Conservation (phyloP, 2,113 vertebrate species). For the Puntigrus tetrazona region DNA sequence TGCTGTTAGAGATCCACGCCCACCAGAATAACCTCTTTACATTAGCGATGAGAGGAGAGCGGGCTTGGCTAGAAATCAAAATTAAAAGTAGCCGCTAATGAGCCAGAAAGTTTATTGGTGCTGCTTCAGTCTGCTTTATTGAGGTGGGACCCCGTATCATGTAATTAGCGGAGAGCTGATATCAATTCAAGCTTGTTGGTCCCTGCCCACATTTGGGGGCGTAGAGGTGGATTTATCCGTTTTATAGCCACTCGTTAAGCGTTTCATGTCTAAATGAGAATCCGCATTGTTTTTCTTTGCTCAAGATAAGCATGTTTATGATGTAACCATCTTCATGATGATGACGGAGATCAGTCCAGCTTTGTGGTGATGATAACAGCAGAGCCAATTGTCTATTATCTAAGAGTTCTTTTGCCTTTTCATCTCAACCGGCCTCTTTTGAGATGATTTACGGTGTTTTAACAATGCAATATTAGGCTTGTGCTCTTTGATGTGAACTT, state of each 20-base stretch:
- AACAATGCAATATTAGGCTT: conserved; percentile 24
- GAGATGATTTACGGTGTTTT: background rate
- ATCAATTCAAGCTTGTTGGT: conserved; percentile 51
- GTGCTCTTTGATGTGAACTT: conserved; percentile 34
- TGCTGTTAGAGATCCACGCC: conserved; percentile 24
- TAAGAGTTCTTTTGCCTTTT: background rate
- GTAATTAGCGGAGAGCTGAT: conserved; percentile 52
- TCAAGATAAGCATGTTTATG: background rate
- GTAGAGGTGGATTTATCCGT: background rate
- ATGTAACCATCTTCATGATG: too few species aligned
- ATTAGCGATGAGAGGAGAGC: conserved; percentile 13
- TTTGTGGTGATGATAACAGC: background rate
- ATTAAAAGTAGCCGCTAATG: conserved; percentile 49
- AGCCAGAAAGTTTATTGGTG: conserved; percentile 50
- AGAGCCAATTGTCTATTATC: too few species aligned
- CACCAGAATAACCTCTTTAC: conserved; percentile 43
- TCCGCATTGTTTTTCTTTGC: background rate
- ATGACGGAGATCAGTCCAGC: background rate
- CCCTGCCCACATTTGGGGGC: conserved; percentile 28
- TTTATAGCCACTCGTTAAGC: conserved; percentile 23
- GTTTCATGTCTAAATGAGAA: background rate
- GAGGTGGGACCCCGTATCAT: conserved; percentile 51
- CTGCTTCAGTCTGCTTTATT: conserved; percentile 46
- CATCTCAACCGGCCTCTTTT: background rate
- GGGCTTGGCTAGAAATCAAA: conserved; percentile 31